Evolutionary conservation across 2,113 vertebrate species (phyloP).

Genomic region (Aramus guarauna): DNA sequence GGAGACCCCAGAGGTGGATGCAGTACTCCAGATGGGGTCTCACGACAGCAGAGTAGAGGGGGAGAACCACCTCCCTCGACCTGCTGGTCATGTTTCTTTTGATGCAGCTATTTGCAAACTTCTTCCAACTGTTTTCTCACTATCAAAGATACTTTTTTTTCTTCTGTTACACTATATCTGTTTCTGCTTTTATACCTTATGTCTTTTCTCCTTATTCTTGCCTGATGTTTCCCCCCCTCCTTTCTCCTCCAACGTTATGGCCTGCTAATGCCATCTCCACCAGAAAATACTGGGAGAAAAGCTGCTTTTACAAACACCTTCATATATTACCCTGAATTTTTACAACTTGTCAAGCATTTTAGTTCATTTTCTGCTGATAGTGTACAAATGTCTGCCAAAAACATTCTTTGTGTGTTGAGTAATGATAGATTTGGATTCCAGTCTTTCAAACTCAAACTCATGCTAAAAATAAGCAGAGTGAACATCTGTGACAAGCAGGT

Average conservation of each 20-base stretch:
- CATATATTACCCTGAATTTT: background rate
- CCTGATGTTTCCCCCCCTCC: background rate
- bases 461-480: conserved; percentile 25
- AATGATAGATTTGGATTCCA: conserved; percentile 13
- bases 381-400: conserved; percentile 11
- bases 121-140: background rate
- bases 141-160: background rate
- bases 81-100: too few relatives aligned
- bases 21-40: too few relatives aligned
- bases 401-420: background rate
- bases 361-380: conserved; percentile 4
- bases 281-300: background rate
- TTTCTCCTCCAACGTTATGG: background rate
- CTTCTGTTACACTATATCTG: background rate
- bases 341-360: background rate
- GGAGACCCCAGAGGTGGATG: too few relatives aligned
- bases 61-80: too few relatives aligned
- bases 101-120: background rate
- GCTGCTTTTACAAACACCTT: background rate
- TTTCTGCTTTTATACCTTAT: background rate
- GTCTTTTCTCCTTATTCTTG: background rate
- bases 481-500: conserved; percentile 56
- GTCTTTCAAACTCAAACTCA: background rate
- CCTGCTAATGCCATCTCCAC: background rate
- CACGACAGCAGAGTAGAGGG: too few relatives aligned